Evolutionary conservation across 2,113 vertebrate genomes (phyloP).

Genomic region (Phaethornis superciliosus): DNA sequence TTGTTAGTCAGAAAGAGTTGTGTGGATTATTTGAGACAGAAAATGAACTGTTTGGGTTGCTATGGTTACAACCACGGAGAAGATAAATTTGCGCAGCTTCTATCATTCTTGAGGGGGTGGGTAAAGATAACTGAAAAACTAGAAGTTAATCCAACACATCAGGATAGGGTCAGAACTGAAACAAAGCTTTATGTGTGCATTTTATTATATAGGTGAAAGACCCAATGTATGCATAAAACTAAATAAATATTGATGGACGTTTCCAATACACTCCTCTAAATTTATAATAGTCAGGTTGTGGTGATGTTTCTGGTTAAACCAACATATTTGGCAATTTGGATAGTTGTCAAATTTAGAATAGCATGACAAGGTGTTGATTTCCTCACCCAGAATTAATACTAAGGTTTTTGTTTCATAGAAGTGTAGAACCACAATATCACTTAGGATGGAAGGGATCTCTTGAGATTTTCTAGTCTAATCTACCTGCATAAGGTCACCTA

Average conservation of each 20-base stretch:
- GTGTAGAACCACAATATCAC: background rate
- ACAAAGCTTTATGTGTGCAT: background rate
- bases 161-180: background rate
- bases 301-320: background rate
- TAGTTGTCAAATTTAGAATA: background rate
- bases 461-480: background rate
- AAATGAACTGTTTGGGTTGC: constrained; percentile 77
- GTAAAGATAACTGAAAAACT: constrained; percentile 44
- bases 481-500: background rate
- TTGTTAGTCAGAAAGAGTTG: constrained; percentile 73
- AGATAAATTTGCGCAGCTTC: constrained; percentile 63
- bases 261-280: background rate
- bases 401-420: background rate
- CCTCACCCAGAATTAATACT: background rate
- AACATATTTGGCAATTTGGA: background rate
- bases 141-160: background rate
- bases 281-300: background rate
- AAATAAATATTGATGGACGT: constrained; percentile 12
- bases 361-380: background rate
- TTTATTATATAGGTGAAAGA: background rate
- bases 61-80: constrained; percentile 70
- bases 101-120: constrained; percentile 49
- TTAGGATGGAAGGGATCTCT: background rate
- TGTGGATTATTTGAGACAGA: constrained; percentile 72
- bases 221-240: background rate